Evolutionary conservation across 2,113 vertebrate species (phyloP), one percentile per base, ranked within the genome.

Genomic region (Myotis brandtii): DNA sequence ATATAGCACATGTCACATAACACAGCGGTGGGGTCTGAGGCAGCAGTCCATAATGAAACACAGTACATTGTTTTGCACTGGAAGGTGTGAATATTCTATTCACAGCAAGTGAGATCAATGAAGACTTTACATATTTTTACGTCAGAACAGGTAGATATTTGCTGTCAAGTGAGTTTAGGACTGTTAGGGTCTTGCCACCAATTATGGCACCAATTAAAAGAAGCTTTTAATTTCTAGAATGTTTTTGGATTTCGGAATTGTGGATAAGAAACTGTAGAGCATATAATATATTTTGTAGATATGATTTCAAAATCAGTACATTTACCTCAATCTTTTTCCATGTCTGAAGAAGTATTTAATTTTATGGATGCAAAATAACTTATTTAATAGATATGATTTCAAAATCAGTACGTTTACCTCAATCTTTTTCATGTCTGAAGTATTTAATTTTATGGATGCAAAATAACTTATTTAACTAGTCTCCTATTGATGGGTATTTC

Each of bases 311-410:
- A 89, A 34, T 52, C 27, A 56, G 32, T 86, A 46, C 13, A 50
- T 73, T 32, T 82, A 76, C 62, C 40, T 72, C 10, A 50, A 1
- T 40, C 9, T 95, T 90, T 80, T 56, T 72, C 8, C n/a, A 27
- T 34, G 5, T 89, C n/a, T 89, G 25, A 6, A 83, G 40, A 93
- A 82, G 69, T 69, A 43, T 52, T 93, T 32, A 32, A 27, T 72
- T 89, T 40, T 48, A 13, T 43, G 30, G 9, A 56, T 43, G 32
- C 34, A 92, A 79, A 30, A 27, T 32, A 52, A 77, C 86, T 86
- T n/a, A 91, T 73, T 89, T 92, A 62, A 64, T n/a, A n/a, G n/a
- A n/a, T n/a, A n/a, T n/a, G n/a, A 56, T 72, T 92, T 86, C 34
- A 37, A 83, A 89, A 34, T 52, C 27, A 56, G 32, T 86, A 48